Evolutionary conservation across 2,797 vertebrate genomes (phyloP), one percentile per base, ranked within the genome.

Genomic region (Paedocypris micromegethes): DNA sequence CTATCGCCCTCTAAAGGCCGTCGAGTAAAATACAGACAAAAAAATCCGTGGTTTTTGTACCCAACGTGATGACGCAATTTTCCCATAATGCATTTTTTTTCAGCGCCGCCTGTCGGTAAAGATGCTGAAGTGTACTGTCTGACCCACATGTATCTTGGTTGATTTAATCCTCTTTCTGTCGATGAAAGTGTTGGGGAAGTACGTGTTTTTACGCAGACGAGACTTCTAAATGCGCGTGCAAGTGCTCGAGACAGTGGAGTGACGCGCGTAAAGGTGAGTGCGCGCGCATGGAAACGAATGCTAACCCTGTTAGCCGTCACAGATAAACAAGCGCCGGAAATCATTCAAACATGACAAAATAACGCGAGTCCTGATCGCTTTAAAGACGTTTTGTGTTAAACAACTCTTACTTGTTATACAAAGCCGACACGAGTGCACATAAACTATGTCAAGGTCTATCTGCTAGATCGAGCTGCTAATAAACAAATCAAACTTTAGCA

Each of bases 91-190:
- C 68, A 47, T 50, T 41, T 23, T 23, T 39, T 46, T 5, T 56
- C 74, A 78, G 79, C 77, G 79, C 70, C 77, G 4, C 64, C 40
- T 5, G 7, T 74, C 45, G 77, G 65, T 41, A 39, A 65, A 58
- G 49, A 58, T 54, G 53, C 8, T 62, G 39, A 57, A 54, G 48
- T 58, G 60, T 70, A 74, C 49, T 64, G 53, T 45, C 66, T 59
- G 71, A 73, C 51, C 77, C 70, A 64, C 79, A 79, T 79, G 79
- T 79, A 76, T 70, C 77, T 51, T 64, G 69, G 58, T 64, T 64
- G 47, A 70, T 69, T 76, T 69, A 79, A 72, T 74, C 52, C 50
- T 63, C 64, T 54, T 59, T 59, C 43, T 49, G 44, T 48, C 66
- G 56, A 56, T 72, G 53, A 70, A 70, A 70, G 67, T 70, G 8